Percentiles rank a stretch among this genome's conserved stretches.
Evolutionary conservation across 30 jellyfish, hydroid and myxozoan species (phyloP).

Genomic region (Hydractinia symbiolongicarpus): DNA sequence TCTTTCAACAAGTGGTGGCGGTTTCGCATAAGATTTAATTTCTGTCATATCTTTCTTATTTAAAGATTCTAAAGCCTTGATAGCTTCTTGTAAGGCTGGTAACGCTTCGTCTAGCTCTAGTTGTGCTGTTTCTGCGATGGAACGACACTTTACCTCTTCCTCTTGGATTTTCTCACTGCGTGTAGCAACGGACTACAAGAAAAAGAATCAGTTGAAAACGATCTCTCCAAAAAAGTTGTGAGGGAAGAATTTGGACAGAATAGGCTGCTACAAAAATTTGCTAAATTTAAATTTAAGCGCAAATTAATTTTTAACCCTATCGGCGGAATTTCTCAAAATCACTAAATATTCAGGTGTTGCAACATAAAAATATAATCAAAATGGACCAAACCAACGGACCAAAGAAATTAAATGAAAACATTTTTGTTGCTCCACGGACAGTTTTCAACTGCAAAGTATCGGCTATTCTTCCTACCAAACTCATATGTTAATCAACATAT

Average conservation of each 20-base stretch:
- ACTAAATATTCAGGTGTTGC: no score
- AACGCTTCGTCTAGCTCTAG: slow-evolving; percentile 86
- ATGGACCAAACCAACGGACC: no score
- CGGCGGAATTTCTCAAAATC: no score
- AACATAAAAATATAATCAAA: no score
- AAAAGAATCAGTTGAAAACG: background rate
- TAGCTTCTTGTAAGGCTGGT: slow-evolving; percentile 92
- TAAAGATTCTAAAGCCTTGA: slow-evolving; percentile 81
- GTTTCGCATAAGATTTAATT: slow-evolving; percentile 83
- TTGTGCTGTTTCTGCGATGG: slow-evolving; percentile 91
- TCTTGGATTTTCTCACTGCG: slow-evolving; percentile 87
- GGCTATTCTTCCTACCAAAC: no score
- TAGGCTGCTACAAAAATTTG: no score
- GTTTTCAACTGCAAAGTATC: no score
- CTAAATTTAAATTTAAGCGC: background rate
- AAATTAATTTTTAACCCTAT: background rate
- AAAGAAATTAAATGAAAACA: no score
- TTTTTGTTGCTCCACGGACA: no score
- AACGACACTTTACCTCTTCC: slow-evolving; percentile 84
- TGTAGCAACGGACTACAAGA: slow-evolving; percentile 71
- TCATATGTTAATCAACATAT: no score
- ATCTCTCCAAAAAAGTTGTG: background rate
- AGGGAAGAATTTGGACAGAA: background rate
- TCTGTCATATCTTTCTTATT: slow-evolving; percentile 94
- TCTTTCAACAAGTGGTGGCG: slow-evolving; percentile 92